phyloP scores from a whole-genome alignment of 35 echinoderm and acorn worm genomes.

The Lytechinus pictus region DNA sequence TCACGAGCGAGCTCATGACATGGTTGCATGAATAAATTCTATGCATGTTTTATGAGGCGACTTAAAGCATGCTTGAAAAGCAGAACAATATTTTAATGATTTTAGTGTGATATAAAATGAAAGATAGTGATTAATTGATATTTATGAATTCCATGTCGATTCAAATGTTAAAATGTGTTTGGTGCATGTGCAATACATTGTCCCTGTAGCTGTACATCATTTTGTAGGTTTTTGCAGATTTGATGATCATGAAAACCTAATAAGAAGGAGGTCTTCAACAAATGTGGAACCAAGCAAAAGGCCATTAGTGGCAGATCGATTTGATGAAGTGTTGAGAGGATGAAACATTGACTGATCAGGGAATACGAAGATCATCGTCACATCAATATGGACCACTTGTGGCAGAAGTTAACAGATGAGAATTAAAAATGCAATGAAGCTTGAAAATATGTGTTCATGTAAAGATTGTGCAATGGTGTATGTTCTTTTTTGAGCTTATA shows the following conservation, averaged over 20 bases:
- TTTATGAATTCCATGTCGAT: not conserved
- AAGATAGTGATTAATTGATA: not conserved
- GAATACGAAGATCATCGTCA: not conserved
- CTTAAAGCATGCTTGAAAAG: not conserved
- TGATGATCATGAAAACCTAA: not conserved
- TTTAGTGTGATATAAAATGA: not conserved
- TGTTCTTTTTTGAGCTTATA: not conserved
- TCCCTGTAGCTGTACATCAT: not conserved
- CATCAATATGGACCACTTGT: not conserved
- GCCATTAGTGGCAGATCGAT: not conserved
- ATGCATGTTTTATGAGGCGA: not conserved
- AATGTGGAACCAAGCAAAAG: not conserved
- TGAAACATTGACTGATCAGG: not conserved
- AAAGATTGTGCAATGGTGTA: not conserved
- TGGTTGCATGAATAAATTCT: not conserved
- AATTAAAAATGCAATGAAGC: no score
- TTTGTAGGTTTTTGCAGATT: conserved; percentile 3
- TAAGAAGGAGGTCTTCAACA: not conserved
- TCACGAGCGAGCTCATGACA: not conserved
- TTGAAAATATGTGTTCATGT: not conserved
- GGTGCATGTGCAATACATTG: not conserved
- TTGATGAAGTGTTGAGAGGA: not conserved
- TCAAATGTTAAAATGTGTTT: not conserved
- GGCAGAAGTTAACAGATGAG: not conserved
- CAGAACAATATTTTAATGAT: not conserved